Conservation (phyloP, 2,113 vertebrate genomes). For the Seriola quinqueradiata region DNA sequence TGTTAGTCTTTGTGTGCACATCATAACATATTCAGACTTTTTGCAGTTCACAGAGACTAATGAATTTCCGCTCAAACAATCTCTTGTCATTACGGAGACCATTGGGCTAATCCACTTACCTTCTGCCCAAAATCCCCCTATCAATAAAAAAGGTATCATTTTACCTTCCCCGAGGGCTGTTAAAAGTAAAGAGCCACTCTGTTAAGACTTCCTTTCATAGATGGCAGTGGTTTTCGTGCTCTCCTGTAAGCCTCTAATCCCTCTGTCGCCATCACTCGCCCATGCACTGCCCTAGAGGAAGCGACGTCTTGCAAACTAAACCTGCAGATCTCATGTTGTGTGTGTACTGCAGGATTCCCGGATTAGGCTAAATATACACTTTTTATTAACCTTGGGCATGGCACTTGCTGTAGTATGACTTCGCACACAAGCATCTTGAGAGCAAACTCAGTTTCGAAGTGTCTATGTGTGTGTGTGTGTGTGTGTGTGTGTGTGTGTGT, state of each 20-base stretch:
- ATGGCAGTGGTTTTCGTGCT: slow-evolving; percentile 71
- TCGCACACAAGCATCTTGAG: background rate
- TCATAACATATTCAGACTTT: slow-evolving; percentile 50
- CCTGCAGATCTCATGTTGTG: slow-evolving; percentile 69
- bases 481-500: background rate
- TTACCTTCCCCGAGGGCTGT: slow-evolving; percentile 70
- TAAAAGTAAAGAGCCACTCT: slow-evolving; percentile 74
- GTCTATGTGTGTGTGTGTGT: background rate
- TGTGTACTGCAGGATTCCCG: slow-evolving; percentile 58
- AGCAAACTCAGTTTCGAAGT: background rate
- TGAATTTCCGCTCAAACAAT: slow-evolving; percentile 63
- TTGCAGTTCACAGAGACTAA: slow-evolving; percentile 54
- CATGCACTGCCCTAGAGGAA: slow-evolving; percentile 70
- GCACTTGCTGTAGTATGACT: slow-evolving; percentile 30
- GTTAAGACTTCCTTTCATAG: slow-evolving; percentile 80
- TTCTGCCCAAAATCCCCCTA: slow-evolving; percentile 67
- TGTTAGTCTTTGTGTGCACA: slow-evolving; percentile 38
- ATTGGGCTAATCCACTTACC: slow-evolving; percentile 75
- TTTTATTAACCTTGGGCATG: slow-evolving; percentile 60
- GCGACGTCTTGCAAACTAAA: slow-evolving; percentile 74
- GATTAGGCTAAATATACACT: slow-evolving; percentile 64
- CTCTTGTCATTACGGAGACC: slow-evolving; percentile 53
- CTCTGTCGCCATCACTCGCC: slow-evolving; percentile 80
- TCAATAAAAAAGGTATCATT: slow-evolving; percentile 79
- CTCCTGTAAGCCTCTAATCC: slow-evolving; percentile 80